A percentile compares a stretch with the other conserved stretches of the same genome.
phyloP scores from a whole-genome alignment of 1,140 invertebrate genomes.

The Drosophila santomea region DNA sequence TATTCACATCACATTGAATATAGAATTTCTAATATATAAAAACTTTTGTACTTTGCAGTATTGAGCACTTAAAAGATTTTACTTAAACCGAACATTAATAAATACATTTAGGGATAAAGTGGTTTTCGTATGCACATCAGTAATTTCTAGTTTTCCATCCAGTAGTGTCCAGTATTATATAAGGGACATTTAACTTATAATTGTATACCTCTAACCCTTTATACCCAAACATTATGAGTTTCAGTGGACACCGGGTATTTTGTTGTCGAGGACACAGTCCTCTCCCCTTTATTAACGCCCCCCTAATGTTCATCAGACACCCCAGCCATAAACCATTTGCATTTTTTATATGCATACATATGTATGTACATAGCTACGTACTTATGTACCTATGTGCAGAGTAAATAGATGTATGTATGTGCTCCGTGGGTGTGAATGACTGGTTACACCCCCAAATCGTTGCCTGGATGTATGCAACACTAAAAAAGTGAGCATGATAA shows the following conservation, averaged over 20 bases:
- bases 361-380: constrained; percentile 3
- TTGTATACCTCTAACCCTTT: not conserved
- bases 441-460: constrained; percentile 59
- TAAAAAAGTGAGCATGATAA: constrained; percentile 73
- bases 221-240: not conserved
- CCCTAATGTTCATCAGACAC: constrained; percentile 39
- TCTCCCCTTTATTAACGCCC: constrained; percentile 20
- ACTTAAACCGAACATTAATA: too few relatives aligned
- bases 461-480: constrained; percentile 79
- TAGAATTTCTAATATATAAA: too few relatives aligned
- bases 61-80: too few relatives aligned
- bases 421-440: constrained; percentile 45
- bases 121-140: too few relatives aligned
- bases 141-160: not conserved
- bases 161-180: too few relatives aligned
- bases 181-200: too few relatives aligned
- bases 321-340: constrained; percentile 70
- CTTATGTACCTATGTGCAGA: constrained; percentile 29
- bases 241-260: constrained; percentile 39
- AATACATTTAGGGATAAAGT: too few relatives aligned
- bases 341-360: constrained; percentile 61
- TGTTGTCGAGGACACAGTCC: constrained; percentile 38
- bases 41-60: too few relatives aligned
- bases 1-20: too few relatives aligned
- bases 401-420: constrained; percentile 49